A percentile compares a stretch with the other conserved stretches of the same genome.
phyloP scores from a whole-genome alignment of 2,888 invertebrate genomes.

The Erebia ligea region DNA sequence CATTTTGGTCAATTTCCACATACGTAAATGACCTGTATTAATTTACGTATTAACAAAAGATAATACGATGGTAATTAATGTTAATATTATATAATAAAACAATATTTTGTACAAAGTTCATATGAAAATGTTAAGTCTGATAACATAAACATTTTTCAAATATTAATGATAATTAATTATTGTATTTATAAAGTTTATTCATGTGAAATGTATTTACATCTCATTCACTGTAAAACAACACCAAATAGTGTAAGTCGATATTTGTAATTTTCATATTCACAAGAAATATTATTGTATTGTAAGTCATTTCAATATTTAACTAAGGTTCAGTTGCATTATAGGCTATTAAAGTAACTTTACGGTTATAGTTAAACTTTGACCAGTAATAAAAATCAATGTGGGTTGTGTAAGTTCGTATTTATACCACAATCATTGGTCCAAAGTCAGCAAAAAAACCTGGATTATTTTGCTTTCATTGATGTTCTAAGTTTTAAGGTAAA shows the following conservation, averaged over 20 bases:
- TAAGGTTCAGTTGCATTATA: too few species aligned
- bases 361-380: background rate
- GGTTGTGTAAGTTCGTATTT: too few species aligned
- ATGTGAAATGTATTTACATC: conserved; percentile 58
- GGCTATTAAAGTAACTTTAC: too few species aligned
- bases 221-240: conserved; percentile 76
- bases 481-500: too few species aligned
- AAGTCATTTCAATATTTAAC: background rate
- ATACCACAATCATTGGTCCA: too few species aligned
- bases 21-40: conserved; percentile 56
- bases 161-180: conserved; percentile 52
- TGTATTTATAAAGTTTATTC: conserved; percentile 58
- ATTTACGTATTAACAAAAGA: conserved; percentile 48
- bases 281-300: conserved; percentile 24
- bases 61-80: conserved; percentile 38
- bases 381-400: too few species aligned
- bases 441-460: too few species aligned
- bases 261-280: conserved; percentile 50
- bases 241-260: conserved; percentile 72
- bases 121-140: conserved; percentile 76
- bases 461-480: too few species aligned
- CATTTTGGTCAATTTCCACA: conserved; percentile 73
- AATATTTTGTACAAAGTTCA: conserved; percentile 73
- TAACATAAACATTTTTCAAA: conserved; percentile 64
- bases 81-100: conserved; percentile 52